phyloP scores from a whole-genome alignment of 2,113 vertebrate genomes.

The Heliornis fulica region DNA sequence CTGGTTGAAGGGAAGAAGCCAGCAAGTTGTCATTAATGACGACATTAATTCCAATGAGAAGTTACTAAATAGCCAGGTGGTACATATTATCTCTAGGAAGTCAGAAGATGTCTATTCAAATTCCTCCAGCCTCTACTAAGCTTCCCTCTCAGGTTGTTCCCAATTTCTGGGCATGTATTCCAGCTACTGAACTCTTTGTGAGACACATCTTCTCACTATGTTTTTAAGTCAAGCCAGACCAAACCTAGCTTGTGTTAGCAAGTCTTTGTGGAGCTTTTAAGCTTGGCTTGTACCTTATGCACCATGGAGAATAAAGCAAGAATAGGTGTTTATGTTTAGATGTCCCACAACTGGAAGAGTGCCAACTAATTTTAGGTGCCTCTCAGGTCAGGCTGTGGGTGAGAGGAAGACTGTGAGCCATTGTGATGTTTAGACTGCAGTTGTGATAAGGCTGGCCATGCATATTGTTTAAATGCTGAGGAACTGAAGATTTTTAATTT shows the following conservation, averaged over 20 bases:
- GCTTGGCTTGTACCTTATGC: rapidly evolving
- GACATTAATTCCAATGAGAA: no score
- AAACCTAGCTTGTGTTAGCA: not conserved
- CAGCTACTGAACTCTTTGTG: not conserved
- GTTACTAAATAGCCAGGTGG: not conserved
- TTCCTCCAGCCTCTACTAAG: not conserved
- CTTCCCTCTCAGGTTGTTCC: not conserved
- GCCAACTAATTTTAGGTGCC: not conserved
- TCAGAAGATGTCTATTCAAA: not conserved
- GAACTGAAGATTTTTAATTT: not conserved
- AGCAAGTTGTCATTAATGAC: no score
- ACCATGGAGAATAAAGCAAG: not conserved
- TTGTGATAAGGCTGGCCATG: not conserved
- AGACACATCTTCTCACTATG: not conserved
- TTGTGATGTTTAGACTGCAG: not conserved
- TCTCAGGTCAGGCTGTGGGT: not conserved
- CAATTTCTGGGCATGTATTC: not conserved
- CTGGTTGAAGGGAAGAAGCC: no score
- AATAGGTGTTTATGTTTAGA: not conserved
- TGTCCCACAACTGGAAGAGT: not conserved
- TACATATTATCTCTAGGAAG: not conserved
- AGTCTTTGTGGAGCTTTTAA: not conserved
- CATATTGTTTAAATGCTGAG: not conserved
- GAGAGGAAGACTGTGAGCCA: not conserved
- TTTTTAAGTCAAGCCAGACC: not conserved